Percentiles rank a stretch among this genome's conserved stretches.
phyloP scores from a whole-genome alignment of 2,888 invertebrate species.

The Conomelus anceps region DNA sequence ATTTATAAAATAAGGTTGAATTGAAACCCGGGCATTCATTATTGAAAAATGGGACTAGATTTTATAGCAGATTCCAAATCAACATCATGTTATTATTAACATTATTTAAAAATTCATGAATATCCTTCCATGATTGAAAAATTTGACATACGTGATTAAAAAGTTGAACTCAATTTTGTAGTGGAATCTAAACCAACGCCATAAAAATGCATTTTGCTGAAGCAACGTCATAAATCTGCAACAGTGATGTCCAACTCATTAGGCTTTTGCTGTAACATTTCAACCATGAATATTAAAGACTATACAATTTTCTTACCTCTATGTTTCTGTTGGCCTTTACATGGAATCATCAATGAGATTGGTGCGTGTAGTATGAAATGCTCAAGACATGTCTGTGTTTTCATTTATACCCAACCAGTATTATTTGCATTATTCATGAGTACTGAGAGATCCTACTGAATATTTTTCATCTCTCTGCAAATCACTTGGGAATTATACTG shows the following conservation, averaged over 20 bases:
- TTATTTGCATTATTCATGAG: neutral
- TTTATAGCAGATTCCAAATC: too few species aligned
- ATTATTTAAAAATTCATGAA: neutral
- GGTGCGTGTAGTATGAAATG: neutral
- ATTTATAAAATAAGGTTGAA: too few species aligned
- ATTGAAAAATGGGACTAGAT: too few species aligned
- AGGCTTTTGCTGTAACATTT: neutral
- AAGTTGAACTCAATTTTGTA: neutral
- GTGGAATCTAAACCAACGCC: neutral
- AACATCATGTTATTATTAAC: too few species aligned
- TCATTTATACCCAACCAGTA: neutral
- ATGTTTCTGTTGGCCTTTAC: neutral
- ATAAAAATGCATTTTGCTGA: neutral
- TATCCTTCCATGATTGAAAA: too few species aligned
- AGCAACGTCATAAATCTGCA: neutral
- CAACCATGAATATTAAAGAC: neutral
- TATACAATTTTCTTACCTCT: neutral
- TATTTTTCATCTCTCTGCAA: neutral
- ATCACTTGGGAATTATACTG: neutral
- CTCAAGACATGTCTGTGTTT: neutral
- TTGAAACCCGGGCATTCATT: too few species aligned
- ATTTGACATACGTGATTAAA: too few species aligned
- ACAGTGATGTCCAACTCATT: neutral
- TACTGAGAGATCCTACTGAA: neutral
- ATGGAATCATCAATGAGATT: neutral